A percentile compares a stretch with the other conserved stretches of the same genome.
Conservation (phyloP, 2,888 invertebrate genomes). For the Omphaloscelis lunosa region DNA sequence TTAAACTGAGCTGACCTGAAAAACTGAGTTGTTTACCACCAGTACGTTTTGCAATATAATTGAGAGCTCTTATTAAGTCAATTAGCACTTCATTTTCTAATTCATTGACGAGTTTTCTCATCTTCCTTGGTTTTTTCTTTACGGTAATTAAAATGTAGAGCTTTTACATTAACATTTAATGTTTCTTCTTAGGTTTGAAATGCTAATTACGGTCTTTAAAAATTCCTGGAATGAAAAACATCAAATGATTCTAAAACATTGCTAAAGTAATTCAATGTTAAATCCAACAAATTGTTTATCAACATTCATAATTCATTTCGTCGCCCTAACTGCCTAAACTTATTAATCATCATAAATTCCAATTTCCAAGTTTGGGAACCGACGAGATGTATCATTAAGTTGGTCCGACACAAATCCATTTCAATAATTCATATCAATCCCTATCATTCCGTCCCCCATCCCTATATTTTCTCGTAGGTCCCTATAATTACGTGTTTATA, state of each 20-base stretch:
- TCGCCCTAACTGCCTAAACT: constrained; percentile 59
- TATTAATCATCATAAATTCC: constrained; percentile 72
- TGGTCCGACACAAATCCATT: constrained; percentile 76
- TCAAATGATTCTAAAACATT: constrained; percentile 41
- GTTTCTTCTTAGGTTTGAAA: constrained; percentile 16
- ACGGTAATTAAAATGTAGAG: not conserved
- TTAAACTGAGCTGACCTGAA: constrained; percentile 43
- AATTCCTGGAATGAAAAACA: constrained; percentile 35
- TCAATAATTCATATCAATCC: constrained; percentile 80
- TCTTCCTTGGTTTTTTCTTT: not conserved
- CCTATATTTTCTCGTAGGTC: constrained; percentile 76
- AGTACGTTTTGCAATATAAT: constrained; percentile 11
- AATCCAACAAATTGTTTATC: constrained; percentile 62
- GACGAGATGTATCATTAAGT: constrained; percentile 78
- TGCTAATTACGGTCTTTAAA: constrained; percentile 29
- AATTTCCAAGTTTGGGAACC: constrained; percentile 68
- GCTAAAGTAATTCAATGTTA: constrained; percentile 44
- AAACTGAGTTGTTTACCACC: constrained; percentile 49
- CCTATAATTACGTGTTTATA: constrained; percentile 86
- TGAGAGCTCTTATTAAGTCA: constrained; percentile 32
- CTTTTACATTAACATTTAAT: constrained; percentile 11
- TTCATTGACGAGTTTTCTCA: constrained; percentile 12
- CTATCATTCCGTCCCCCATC: constrained; percentile 70
- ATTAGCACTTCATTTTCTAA: constrained; percentile 52
- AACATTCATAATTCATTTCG: constrained; percentile 61